Conservation (phyloP, 2,113 vertebrate genomes). For the Marmota monax region DNA sequence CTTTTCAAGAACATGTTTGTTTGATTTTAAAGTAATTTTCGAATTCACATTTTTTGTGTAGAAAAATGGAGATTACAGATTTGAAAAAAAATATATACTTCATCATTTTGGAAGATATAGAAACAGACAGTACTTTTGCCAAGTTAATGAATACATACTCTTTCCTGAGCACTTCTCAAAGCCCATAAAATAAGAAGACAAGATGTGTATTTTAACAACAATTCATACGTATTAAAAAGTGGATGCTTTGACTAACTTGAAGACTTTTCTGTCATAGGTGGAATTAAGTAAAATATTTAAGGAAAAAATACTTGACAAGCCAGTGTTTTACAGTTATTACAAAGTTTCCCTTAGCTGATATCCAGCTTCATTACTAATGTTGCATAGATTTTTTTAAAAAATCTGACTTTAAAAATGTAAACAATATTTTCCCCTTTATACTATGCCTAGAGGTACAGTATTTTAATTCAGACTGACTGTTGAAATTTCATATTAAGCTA, state of each 20-base stretch:
- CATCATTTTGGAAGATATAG: conserved; percentile 45
- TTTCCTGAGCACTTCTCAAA: conserved; percentile 60
- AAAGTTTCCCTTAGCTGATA: conserved; percentile 3
- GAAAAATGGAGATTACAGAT: conserved; percentile 13
- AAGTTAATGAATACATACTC: not conserved
- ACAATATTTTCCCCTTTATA: not conserved
- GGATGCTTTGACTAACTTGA: conserved; percentile 46
- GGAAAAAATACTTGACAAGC: not conserved
- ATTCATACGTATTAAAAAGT: conserved; percentile 33
- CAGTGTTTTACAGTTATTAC: conserved; percentile 31
- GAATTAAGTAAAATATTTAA: conserved; percentile 65
- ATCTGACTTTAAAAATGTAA: conserved; percentile 10
- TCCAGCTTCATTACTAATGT: conserved; percentile 34
- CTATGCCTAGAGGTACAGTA: not conserved
- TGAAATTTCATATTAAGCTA: conserved; percentile 48
- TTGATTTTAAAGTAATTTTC: conserved; percentile 57
- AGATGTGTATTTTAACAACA: not conserved
- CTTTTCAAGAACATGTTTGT: conserved; percentile 53
- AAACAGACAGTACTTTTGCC: conserved; percentile 41
- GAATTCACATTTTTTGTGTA: conserved; percentile 12
- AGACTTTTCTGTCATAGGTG: conserved; percentile 18
- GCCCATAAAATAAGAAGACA: conserved; percentile 42
- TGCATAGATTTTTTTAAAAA: conserved; percentile 43
- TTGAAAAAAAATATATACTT: not conserved
- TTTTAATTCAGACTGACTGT: conserved; percentile 39